These are phyloP conservation scores for Oligia strigilis DNA, from an alignment of 2,888 invertebrate genomes.

Conservation along the genomic window DNA sequence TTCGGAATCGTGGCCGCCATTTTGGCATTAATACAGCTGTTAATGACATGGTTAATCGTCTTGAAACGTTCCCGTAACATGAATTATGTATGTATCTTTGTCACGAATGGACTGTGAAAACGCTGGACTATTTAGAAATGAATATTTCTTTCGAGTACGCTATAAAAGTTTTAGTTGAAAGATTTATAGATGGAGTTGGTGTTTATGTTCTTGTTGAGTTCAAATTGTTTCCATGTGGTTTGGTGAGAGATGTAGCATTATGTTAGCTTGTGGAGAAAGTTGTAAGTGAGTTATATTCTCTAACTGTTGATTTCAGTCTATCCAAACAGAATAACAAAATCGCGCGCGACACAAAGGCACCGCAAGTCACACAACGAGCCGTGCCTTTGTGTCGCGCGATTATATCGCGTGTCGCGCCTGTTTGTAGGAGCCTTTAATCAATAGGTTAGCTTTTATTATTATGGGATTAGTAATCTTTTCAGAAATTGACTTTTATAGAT, in stretches of 20 bases:
- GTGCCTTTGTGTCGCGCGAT: no score
- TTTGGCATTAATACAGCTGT: constrained; percentile 60
- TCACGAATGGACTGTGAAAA: constrained; percentile 62
- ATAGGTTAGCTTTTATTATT: neutral
- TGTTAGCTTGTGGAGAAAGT: neutral
- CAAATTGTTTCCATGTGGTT: constrained; percentile 27
- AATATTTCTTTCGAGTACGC: constrained; percentile 45
- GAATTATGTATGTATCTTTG: constrained; percentile 63
- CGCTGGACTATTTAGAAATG: constrained; percentile 52
- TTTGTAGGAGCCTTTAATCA: neutral
- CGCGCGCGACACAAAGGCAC: no score
- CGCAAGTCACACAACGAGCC: no score
- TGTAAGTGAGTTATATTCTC: neutral
- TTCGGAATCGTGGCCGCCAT: constrained; percentile 44
- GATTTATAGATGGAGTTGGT: constrained; percentile 28
- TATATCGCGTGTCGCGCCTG: no score
- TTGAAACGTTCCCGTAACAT: constrained; percentile 59
- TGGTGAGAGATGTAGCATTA: constrained; percentile 20
- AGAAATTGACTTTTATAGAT: neutral
- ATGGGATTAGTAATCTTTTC: neutral
- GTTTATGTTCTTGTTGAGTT: constrained; percentile 27
- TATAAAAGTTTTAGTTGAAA: constrained; percentile 42
- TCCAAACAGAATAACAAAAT: no score
- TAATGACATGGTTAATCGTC: constrained; percentile 64
- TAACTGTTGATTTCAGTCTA: neutral